Base-by-base conservation (phyloP, 2,797 vertebrate genomes). In the Dromococcyx pavoninus region DNA sequence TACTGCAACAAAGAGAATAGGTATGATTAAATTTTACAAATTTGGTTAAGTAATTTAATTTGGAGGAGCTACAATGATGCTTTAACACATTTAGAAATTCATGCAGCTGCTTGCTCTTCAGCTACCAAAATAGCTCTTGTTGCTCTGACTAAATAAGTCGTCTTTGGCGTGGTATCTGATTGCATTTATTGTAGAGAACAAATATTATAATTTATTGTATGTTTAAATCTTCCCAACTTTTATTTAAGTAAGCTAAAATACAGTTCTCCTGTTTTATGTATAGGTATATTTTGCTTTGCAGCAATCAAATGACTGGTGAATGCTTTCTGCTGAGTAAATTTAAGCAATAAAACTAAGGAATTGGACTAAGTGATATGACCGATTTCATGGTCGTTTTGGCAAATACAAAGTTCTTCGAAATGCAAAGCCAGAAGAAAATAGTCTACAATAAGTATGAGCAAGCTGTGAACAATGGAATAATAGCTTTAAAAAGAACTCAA, bases 1-100 rank as follows among this genome's bases (percentile, higher is more conserved):
- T 32, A 70, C 41, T 39, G 60, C 61, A 97, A 97, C 83, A 98
- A 98, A 89, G 97, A 98, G 92, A 98, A 98, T 92, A 95, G 98
- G 98, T 98, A 86, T 93, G 89, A 43, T 93, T 92, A 58, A 81
- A 61, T 79, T 51, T 71, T 67, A 57, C 11, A n/a, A 17, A 32
- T 57, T 33, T 60, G 11, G 11, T 44, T 23, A 67, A 82, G 33
- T 81, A 56, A 53, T 53, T 56, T 58, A 46, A 64, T 71, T 81
- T 81, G 22, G 46, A 88, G 37, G 44, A 66, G 35, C 12, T 81
- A 28, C 2, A 17, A 71, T 72, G 64, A 13, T 13, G 13, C 6
- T 86, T 70, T 84, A 73, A 51, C 1, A 1, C 54, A 11, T 21
- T 80, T 89, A 74, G 61, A 73, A 69, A 82, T 53, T 48, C 6